Percentiles rank a stretch among this genome's conserved stretches.
Evolutionary conservation across 1,140 invertebrate species (phyloP).

Genomic region (Gerris buenoi): DNA sequence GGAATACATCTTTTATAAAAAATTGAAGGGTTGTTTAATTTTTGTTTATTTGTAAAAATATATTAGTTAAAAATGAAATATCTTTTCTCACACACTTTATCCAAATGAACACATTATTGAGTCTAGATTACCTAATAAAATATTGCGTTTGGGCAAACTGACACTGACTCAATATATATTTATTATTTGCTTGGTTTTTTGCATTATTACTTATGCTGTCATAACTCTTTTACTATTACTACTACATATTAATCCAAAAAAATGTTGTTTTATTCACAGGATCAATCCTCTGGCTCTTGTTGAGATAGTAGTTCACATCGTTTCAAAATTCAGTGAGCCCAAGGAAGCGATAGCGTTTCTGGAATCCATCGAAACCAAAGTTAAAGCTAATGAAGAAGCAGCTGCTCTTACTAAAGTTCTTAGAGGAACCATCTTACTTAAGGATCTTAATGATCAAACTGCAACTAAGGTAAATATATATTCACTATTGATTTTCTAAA

Average conservation of each 20-base stretch:
- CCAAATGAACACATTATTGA: too few relatives aligned
- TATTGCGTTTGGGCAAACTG: not conserved
- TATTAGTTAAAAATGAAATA: too few relatives aligned
- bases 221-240: constrained; percentile 1
- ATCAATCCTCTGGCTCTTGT: constrained; percentile 85
- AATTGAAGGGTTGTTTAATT: too few relatives aligned
- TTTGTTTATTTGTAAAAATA: too few relatives aligned
- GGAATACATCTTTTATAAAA: too few relatives aligned
- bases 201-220: not conserved
- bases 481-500: not conserved
- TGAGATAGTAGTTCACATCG: constrained; percentile 67
- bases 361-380: constrained; percentile 71
- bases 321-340: constrained; percentile 64
- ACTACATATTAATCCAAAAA: not conserved
- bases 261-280: constrained; percentile 38
- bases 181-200: not conserved
- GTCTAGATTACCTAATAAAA: too few relatives aligned
- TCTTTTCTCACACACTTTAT: too few relatives aligned
- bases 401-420: constrained; percentile 68
- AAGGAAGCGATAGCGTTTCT: constrained; percentile 71
- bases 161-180: not conserved
- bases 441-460: constrained; percentile 64
- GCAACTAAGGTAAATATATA: constrained; percentile 60
- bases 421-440: constrained; percentile 68
- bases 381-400: constrained; percentile 76